phyloP scores from a whole-genome alignment of 2,888 invertebrate genomes.

The Caenorhabditis imperialis region DNA sequence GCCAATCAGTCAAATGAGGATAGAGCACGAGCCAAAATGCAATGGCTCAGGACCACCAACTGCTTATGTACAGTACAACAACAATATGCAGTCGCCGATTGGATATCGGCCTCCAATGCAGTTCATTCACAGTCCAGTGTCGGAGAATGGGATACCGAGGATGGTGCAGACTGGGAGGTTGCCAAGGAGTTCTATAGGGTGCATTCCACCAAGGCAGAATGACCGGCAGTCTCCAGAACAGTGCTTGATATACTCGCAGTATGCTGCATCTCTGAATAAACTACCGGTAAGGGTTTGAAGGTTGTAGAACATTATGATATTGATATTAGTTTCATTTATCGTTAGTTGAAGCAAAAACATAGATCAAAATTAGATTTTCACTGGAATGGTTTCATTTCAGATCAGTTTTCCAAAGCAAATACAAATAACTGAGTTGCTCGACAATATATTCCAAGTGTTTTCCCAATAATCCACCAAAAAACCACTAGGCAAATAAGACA shows the following conservation, averaged over 20 bases:
- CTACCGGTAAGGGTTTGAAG: slow-evolving; percentile 43
- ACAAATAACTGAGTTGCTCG: too few species aligned
- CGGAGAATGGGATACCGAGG: slow-evolving; percentile 48
- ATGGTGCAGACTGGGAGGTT: slow-evolving; percentile 36
- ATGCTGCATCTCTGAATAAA: slow-evolving; percentile 60
- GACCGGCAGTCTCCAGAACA: slow-evolving; percentile 45
- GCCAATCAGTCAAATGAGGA: slow-evolving; percentile 39
- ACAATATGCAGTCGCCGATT: slow-evolving; percentile 50
- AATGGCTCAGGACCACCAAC: slow-evolving; percentile 47
- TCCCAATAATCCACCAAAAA: too few species aligned
- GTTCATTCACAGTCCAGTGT: slow-evolving; percentile 50
- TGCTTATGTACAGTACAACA: slow-evolving; percentile 48
- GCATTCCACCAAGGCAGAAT: slow-evolving; percentile 42
- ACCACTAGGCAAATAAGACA: too few species aligned
- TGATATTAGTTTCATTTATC: neutral
- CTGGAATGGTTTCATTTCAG: too few species aligned
- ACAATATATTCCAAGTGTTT: too few species aligned
- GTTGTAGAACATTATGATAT: neutral
- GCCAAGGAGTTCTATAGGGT: slow-evolving; percentile 47
- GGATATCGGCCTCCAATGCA: slow-evolving; percentile 46
- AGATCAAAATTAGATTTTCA: too few species aligned
- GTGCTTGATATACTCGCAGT: slow-evolving; percentile 66
- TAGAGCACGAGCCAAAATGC: slow-evolving; percentile 62
- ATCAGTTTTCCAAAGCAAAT: too few species aligned
- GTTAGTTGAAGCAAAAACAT: too few species aligned